phyloP scores from a whole-genome alignment of 2,113 vertebrate species.

The Noturus placidus region DNA sequence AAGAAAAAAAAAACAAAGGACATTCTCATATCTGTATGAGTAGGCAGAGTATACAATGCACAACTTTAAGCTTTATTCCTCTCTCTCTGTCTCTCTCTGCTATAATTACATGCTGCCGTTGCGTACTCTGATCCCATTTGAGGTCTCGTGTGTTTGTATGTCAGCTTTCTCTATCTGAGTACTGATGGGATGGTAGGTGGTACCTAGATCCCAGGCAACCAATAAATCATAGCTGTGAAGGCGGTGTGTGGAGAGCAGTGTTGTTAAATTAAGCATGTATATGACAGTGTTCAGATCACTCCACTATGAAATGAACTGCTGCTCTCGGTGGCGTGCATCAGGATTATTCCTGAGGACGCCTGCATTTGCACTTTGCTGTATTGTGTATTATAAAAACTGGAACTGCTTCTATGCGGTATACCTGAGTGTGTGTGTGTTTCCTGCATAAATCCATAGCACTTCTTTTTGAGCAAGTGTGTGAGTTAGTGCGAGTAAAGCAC shows the following conservation, averaged over 20 bases:
- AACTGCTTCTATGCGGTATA: background rate
- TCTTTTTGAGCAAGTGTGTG: background rate
- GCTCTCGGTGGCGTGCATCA: background rate
- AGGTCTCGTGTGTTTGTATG: slow-evolving; percentile 8
- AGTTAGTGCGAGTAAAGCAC: background rate
- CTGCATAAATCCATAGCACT: background rate
- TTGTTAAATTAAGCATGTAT: slow-evolving; percentile 27
- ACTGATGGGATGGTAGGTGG: slow-evolving; percentile 17
- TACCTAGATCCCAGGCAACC: background rate
- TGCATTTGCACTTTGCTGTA: background rate
- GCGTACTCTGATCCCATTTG: slow-evolving; percentile 19
- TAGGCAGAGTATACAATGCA: background rate
- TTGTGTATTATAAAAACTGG: background rate
- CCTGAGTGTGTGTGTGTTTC: background rate
- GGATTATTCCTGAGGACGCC: background rate
- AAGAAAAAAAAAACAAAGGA: background rate
- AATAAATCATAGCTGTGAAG: slow-evolving; percentile 7
- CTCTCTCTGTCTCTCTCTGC: slow-evolving; percentile 16
- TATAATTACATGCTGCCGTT: slow-evolving; percentile 35
- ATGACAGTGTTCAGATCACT: background rate
- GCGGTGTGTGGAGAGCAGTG: background rate
- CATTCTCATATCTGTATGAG: background rate
- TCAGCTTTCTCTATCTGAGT: slow-evolving; percentile 3
- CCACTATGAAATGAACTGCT: background rate
- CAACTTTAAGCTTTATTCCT: background rate